These are phyloP conservation scores for Drosophila formosana DNA, from an alignment of 2,888 invertebrate genomes.

Conservation along the genomic window DNA sequence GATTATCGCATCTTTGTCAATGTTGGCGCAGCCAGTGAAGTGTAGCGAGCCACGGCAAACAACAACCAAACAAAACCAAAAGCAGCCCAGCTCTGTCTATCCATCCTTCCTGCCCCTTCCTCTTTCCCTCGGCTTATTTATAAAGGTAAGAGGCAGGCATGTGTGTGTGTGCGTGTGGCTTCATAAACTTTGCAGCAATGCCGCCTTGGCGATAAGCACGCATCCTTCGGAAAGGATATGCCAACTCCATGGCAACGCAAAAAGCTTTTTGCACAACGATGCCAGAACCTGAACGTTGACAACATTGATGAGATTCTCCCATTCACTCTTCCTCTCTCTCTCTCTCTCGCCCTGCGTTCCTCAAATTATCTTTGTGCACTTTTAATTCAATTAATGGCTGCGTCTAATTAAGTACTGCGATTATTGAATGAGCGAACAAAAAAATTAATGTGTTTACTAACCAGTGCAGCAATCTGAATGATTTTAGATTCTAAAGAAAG, in stretches of 20 bases:
- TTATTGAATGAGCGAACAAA: conserved; percentile 28
- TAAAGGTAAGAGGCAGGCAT: conserved; percentile 39
- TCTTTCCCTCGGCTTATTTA: conserved; percentile 28
- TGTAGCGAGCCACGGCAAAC: conserved; percentile 59
- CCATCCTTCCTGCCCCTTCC: not conserved
- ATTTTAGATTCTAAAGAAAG: not conserved
- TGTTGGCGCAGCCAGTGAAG: conserved; percentile 65
- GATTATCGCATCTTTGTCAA: conserved; percentile 80
- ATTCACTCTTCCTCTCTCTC: conserved; percentile 22
- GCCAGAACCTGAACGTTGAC: conserved; percentile 26
- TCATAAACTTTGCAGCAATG: conserved; percentile 58
- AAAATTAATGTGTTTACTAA: conserved; percentile 5
- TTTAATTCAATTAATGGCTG: conserved; percentile 67
- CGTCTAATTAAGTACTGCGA: conserved; percentile 62
- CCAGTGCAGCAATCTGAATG: not conserved
- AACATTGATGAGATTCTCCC: conserved; percentile 43
- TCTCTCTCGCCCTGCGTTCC: not conserved
- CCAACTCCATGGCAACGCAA: conserved; percentile 37
- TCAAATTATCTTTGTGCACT: conserved; percentile 12
- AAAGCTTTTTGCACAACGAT: conserved; percentile 32
- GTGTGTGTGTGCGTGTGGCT: conserved; percentile 30
- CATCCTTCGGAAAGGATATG: conserved; percentile 27
- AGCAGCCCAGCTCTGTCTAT: conserved; percentile 22
- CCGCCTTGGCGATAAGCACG: conserved; percentile 37
- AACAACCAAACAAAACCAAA: conserved; percentile 49